Conservation (phyloP, 1,140 invertebrate genomes). For the Drosophila lacertosa region DNA sequence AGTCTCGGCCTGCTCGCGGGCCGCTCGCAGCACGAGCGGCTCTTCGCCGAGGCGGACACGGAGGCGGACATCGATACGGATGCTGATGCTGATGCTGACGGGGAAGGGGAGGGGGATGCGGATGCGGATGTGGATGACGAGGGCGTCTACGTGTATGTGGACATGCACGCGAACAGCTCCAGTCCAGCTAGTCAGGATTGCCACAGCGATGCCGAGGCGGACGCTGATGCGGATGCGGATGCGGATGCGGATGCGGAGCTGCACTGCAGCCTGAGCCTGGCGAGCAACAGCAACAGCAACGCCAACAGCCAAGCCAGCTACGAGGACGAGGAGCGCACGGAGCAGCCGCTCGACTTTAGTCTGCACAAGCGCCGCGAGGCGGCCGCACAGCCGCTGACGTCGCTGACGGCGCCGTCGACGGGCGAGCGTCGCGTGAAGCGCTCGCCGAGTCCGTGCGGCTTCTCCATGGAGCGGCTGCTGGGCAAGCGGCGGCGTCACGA, state of each 20-base stretch:
- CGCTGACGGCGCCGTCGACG: neutral
- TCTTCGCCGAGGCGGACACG: constrained; percentile 26
- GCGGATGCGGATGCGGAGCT: constrained; percentile 52
- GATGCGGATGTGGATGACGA: constrained; percentile 57
- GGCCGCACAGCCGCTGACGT: neutral
- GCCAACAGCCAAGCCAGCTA: constrained; percentile 37
- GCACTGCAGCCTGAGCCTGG: constrained; percentile 62
- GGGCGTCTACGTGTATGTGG: constrained; percentile 70
- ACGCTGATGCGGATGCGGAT: constrained; percentile 34
- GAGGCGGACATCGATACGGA: constrained; percentile 23
- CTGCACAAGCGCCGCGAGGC: constrained; percentile 67
- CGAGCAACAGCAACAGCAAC: constrained; percentile 57
- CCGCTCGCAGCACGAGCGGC: constrained; percentile 44
- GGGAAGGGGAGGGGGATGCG: constrained; percentile 49
- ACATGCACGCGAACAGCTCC: constrained; percentile 67
- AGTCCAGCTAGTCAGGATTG: constrained; percentile 72
- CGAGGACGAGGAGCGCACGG: constrained; percentile 29
- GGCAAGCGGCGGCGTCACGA: constrained; percentile 70
- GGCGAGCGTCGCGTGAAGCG: constrained; percentile 39
- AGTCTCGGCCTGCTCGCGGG: constrained; percentile 49
- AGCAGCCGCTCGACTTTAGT: constrained; percentile 77
- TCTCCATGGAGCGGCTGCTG: constrained; percentile 74
- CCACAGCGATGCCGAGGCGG: constrained; percentile 51
- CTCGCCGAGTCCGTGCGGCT: constrained; percentile 56
- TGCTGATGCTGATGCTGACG: constrained; percentile 33